Evolutionary conservation across 23 tunicate genomes (phyloP), one percentile per base, ranked within the genome.

Genomic region (Styela clava): DNA sequence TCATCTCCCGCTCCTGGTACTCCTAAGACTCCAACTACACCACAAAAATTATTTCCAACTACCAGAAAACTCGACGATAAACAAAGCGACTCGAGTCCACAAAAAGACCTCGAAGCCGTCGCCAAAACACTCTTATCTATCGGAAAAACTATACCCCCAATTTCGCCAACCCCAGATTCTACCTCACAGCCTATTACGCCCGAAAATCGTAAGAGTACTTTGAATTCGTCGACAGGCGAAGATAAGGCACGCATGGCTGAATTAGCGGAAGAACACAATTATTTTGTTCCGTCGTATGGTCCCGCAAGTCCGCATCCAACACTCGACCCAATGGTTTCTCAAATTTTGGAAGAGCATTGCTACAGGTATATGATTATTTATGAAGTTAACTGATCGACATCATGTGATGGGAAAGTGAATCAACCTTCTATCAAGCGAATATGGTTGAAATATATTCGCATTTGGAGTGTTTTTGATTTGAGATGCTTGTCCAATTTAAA

Each of bases 181-280:
- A 44, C 56, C 56, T 44, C 56, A 44, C 56, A 7, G 7, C 35
- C 35, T 3, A 26, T 28, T 21, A 29, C 7, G 34, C 35, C 77
- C 5, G 16, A 33, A 34, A 32, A 28, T 32, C 77, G 35, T 27
- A 33, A 28, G 35, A 71, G 34, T 21, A 28, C 27, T 16, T 28
- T 21, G 35, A 32, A 26, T 32, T 32, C 35, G 35, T 3, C 34
- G 24, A 71, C 77, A 21, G 20, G 16, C 24, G 34, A 33, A 32
- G 77, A 71, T 16, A 71, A 34, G 20, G 35, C 77, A 3, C 77
- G 68, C 3, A 82, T 86, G 79, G 77, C 81, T 7, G 82, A 73
- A 0, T 24, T 91, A 7, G 97, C 97, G 22, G 97, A 91, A 69
- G 97, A 91, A 64, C 97, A 91, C 72, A 91, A 78, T 35, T 91